Evolutionary conservation across 2,888 invertebrate genomes (phyloP).

Genomic region (Monopis laevigella): DNA sequence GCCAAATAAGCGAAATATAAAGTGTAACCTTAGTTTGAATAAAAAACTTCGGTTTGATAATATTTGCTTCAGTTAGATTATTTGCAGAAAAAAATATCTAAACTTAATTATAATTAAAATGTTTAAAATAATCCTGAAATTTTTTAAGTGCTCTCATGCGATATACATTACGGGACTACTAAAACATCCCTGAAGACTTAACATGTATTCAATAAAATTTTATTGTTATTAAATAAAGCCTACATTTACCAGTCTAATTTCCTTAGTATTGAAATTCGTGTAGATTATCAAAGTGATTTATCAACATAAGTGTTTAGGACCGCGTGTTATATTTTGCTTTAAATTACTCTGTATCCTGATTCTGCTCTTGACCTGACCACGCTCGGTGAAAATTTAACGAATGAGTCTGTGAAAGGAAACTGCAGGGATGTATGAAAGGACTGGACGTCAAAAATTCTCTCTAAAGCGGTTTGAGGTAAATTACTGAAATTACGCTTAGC

Average conservation of each 20-base stretch:
- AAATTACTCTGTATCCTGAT: not conserved
- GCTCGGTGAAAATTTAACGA: constrained; percentile 47
- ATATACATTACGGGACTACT: not conserved
- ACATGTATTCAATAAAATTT: no score
- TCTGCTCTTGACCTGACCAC: constrained; percentile 30
- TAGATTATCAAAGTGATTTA: not conserved
- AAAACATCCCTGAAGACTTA: not conserved
- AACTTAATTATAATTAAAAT: no score
- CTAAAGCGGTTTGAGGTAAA: constrained; percentile 8
- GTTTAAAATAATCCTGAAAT: no score
- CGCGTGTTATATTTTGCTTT: not conserved
- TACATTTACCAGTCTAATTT: not conserved
- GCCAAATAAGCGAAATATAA: no score
- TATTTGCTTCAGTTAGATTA: no score
- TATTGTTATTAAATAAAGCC: not conserved
- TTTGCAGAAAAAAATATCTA: no score
- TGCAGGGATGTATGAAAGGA: constrained; percentile 27
- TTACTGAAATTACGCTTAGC: constrained; percentile 7
- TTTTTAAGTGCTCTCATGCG: not conserved
- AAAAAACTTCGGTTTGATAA: no score
- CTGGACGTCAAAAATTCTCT: constrained; percentile 7
- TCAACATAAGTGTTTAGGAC: not conserved
- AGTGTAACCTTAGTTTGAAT: no score
- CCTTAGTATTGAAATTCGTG: not conserved
- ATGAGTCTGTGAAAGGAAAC: constrained; percentile 47